A percentile compares a stretch with the other conserved stretches of the same genome.
These are phyloP conservation scores for Istiophorus platypterus DNA, from an alignment of 2,113 vertebrate genomes.

Conservation along the genomic window DNA sequence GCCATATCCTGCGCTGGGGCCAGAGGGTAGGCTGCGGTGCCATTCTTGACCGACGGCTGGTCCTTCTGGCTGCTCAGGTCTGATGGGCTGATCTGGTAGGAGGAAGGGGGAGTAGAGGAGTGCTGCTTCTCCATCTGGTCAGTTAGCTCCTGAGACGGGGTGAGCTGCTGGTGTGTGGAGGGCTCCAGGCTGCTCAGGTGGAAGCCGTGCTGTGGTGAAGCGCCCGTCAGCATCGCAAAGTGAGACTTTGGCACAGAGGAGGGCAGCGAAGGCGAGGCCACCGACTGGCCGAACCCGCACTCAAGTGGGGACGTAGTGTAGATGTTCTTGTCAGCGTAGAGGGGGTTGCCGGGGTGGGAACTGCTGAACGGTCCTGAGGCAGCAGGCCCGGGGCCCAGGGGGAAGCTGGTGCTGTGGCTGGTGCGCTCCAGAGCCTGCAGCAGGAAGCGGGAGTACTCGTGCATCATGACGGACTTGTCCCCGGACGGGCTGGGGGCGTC, in stretches of 20 bases:
- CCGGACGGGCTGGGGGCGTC: slow-evolving; percentile 87
- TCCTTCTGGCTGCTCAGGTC: slow-evolving; percentile 93
- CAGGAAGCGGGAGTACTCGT: slow-evolving; percentile 99
- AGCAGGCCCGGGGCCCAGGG: slow-evolving; percentile 88
- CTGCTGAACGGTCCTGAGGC: slow-evolving; percentile 89
- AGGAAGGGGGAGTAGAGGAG: slow-evolving; percentile 79
- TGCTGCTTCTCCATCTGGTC: slow-evolving; percentile 96
- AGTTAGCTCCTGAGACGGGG: slow-evolving; percentile 98
- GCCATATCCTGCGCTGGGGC: slow-evolving; percentile 90
- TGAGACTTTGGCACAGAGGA: slow-evolving; percentile 97
- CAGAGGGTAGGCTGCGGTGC: slow-evolving; percentile 85
- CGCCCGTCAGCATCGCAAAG: slow-evolving; percentile 94
- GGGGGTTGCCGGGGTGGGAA: slow-evolving; percentile 88
- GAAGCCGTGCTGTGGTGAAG: slow-evolving; percentile 88
- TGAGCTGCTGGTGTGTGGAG: slow-evolving; percentile 95
- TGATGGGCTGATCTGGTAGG: slow-evolving; percentile 93
- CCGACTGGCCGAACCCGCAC: slow-evolving; percentile 92
- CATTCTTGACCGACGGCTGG: slow-evolving; percentile 84
- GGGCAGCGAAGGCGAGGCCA: slow-evolving; percentile 90
- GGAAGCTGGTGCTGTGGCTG: slow-evolving; percentile 92
- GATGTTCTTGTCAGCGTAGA: slow-evolving; percentile 95
- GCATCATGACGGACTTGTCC: slow-evolving; percentile 93
- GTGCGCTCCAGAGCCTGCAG: slow-evolving; percentile 98
- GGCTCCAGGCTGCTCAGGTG: slow-evolving; percentile 93
- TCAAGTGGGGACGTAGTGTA: slow-evolving; percentile 96